Conservation (phyloP, 2,888 invertebrate species). For the Amorpha juglandis region DNA sequence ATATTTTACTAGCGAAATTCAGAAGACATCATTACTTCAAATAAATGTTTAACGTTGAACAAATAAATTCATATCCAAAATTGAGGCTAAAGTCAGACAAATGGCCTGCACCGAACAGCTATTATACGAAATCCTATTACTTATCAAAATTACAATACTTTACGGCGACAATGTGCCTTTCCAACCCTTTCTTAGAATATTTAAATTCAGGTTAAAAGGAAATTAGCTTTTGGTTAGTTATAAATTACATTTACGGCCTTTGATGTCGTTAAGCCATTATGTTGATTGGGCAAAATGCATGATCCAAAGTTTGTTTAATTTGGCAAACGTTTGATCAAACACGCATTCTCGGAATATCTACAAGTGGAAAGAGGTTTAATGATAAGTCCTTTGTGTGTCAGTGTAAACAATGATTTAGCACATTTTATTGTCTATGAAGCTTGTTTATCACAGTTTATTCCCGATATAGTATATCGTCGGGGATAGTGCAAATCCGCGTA, state of each 20-base stretch:
- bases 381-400: too few species aligned
- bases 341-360: neutral
- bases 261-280: conserved; percentile 25
- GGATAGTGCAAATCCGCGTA: too few species aligned
- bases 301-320: neutral
- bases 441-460: too few species aligned
- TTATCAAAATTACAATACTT: conserved; percentile 22
- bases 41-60: neutral
- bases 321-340: conserved; percentile 4
- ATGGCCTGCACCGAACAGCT: conserved; percentile 10
- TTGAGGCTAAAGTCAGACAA: neutral
- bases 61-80: conserved; percentile 15
- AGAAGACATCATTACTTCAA: neutral
- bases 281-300: conserved; percentile 24
- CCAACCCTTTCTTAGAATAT: conserved; percentile 20
- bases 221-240: conserved; percentile 28
- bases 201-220: conserved; percentile 24
- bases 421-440: too few species aligned
- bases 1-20: too few species aligned
- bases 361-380: neutral
- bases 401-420: too few species aligned
- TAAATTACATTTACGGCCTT: conserved; percentile 28
- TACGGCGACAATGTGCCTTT: conserved; percentile 13
- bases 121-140: conserved; percentile 27
- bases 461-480: too few species aligned